Percentiles rank a stretch among this genome's conserved stretches.
phyloP scores from a whole-genome alignment of 2,113 vertebrate genomes.

The Grammomys surdaster region DNA sequence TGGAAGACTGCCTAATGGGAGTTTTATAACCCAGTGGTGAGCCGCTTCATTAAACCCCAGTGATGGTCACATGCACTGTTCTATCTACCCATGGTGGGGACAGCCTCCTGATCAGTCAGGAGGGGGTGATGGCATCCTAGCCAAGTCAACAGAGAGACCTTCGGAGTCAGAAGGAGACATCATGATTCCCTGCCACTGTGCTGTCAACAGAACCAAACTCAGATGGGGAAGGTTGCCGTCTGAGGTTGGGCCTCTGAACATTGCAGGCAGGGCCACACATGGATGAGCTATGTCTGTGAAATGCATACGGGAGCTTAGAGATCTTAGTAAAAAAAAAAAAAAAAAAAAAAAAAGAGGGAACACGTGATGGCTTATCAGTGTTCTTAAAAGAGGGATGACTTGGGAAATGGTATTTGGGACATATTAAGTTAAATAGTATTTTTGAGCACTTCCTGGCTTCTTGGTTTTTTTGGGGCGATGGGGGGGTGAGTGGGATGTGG shows the following conservation, averaged over 20 bases:
- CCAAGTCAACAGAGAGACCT: neutral
- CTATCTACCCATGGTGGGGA: slow-evolving; percentile 77
- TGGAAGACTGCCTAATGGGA: slow-evolving; percentile 82
- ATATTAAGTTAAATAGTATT: neutral
- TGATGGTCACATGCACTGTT: slow-evolving; percentile 69
- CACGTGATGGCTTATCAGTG: neutral
- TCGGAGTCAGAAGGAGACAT: neutral
- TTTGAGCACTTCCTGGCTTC: neutral
- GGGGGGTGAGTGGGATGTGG: no score
- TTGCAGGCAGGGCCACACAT: accelerated
- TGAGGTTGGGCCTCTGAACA: neutral
- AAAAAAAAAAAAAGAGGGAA: no score
- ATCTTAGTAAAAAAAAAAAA: no score
- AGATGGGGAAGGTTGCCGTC: neutral
- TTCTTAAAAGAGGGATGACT: neutral
- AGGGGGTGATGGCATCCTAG: neutral
- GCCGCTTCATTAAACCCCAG: slow-evolving; percentile 80
- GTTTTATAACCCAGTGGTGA: slow-evolving; percentile 79
- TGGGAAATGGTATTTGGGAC: neutral
- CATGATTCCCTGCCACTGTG: accelerated
- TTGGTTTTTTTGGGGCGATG: neutral
- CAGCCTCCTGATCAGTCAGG: slow-evolving; percentile 71
- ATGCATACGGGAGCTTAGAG: neutral
- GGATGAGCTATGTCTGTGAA: accelerated
- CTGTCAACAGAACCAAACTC: neutral